Conservation (phyloP, 2,888 invertebrate species). For the Lepeophtheirus nordmannii region DNA sequence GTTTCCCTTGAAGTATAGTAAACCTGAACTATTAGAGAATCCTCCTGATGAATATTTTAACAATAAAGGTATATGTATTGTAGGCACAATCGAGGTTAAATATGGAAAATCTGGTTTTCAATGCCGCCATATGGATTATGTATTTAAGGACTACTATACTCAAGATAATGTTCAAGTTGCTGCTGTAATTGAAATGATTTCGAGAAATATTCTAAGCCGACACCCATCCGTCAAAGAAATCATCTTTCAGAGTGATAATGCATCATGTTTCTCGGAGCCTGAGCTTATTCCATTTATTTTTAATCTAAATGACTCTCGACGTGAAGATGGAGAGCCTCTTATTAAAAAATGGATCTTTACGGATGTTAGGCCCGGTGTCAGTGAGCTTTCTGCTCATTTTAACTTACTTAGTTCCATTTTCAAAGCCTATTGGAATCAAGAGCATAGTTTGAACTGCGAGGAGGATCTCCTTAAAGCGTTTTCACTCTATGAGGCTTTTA, state of each 20-base stretch:
- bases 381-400: not conserved
- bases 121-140: not conserved
- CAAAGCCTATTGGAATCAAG: not conserved
- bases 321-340: not conserved
- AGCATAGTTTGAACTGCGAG: not conserved
- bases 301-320: not conserved
- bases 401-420: not conserved
- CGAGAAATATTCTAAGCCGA: not conserved
- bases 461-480: not conserved
- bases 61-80: not conserved
- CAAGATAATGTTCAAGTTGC: not conserved
- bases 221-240: constrained; percentile 1
- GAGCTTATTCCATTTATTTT: constrained; percentile 5
- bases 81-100: not conserved
- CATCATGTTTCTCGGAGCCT: not conserved
- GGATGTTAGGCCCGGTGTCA: not conserved
- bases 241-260: not conserved
- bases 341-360: constrained; percentile 2
- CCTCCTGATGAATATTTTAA: not conserved
- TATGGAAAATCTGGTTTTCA: not conserved
- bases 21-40: not conserved
- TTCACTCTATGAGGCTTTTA: not conserved
- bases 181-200: not conserved
- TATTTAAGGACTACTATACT: not conserved
- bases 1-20: not conserved